These are phyloP conservation scores for Coecobrya sp. DNA, from an alignment of 2,888 invertebrate species.

Conservation along the genomic window DNA sequence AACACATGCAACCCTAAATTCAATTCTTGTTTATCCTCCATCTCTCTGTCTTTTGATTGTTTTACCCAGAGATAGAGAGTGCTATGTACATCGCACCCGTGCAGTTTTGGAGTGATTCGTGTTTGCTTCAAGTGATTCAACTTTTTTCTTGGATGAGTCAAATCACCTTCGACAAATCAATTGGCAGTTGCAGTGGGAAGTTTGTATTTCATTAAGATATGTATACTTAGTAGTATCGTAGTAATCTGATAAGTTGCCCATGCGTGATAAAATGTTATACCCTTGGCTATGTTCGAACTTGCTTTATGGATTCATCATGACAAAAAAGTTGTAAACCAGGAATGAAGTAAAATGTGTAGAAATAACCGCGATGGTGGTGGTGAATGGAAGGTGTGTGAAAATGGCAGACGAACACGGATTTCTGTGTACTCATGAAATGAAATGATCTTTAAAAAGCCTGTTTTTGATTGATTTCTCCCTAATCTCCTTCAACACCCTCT, in stretches of 20 bases:
- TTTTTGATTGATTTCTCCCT: constrained; percentile 63
- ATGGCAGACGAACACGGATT: background rate
- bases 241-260: background rate
- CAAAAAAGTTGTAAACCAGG: constrained; percentile 5
- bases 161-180: constrained; percentile 29
- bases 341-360: background rate
- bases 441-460: constrained; percentile 53
- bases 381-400: background rate
- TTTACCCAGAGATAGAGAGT: background rate
- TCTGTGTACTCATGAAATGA: background rate
- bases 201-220: constrained; percentile 37
- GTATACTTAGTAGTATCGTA: background rate
- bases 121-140: constrained; percentile 17
- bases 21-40: background rate
- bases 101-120: background rate
- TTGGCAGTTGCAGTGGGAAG: constrained; percentile 42
- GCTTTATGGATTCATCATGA: background rate
- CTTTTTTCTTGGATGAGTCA: background rate
- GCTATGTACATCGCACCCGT: background rate
- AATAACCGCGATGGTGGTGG: background rate
- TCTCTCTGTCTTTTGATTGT: background rate
- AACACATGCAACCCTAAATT: too few species aligned
- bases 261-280: background rate
- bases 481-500: background rate
- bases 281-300: background rate